These are phyloP conservation scores for Sternotherus odoratus DNA, from an alignment of 2,797 vertebrate species.

Conservation along the genomic window DNA sequence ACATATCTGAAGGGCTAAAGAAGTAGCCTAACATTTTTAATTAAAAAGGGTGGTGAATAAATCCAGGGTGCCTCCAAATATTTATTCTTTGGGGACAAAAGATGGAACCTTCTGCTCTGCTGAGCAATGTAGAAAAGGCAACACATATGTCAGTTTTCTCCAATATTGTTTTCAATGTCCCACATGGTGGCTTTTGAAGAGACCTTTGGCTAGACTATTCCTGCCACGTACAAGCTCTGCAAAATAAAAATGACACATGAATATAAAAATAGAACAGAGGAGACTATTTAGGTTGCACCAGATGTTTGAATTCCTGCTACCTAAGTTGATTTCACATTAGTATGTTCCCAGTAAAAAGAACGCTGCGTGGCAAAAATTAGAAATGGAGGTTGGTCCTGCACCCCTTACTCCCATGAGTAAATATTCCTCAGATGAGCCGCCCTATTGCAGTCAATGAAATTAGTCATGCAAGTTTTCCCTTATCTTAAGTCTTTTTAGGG, in stretches of 20 bases:
- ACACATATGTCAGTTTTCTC: slow-evolving; percentile 26
- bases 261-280: slow-evolving; percentile 74
- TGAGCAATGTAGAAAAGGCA: neutral
- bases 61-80: neutral
- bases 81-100: neutral
- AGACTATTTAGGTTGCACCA: slow-evolving; percentile 69
- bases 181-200: slow-evolving; percentile 48
- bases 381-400: slow-evolving; percentile 34
- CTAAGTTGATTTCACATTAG: slow-evolving; percentile 56
- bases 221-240: slow-evolving; percentile 37
- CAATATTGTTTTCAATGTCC: slow-evolving; percentile 22
- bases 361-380: slow-evolving; percentile 8
- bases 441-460: slow-evolving; percentile 58
- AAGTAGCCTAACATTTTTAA: slow-evolving; percentile 4
- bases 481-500: slow-evolving; percentile 42
- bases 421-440: slow-evolving; percentile 52
- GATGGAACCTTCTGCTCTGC: neutral
- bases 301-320: slow-evolving; percentile 71
- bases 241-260: slow-evolving; percentile 61
- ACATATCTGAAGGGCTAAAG: neutral
- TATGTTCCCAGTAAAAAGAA: slow-evolving; percentile 46
- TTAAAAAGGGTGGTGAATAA: neutral
- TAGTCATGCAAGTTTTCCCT: slow-evolving; percentile 47
- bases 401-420: slow-evolving; percentile 34
- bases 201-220: slow-evolving; percentile 61